Evolutionary conservation across 2,113 vertebrate species (phyloP), one percentile per base, ranked within the genome.

Genomic region (Proterorhinus semilunaris): DNA sequence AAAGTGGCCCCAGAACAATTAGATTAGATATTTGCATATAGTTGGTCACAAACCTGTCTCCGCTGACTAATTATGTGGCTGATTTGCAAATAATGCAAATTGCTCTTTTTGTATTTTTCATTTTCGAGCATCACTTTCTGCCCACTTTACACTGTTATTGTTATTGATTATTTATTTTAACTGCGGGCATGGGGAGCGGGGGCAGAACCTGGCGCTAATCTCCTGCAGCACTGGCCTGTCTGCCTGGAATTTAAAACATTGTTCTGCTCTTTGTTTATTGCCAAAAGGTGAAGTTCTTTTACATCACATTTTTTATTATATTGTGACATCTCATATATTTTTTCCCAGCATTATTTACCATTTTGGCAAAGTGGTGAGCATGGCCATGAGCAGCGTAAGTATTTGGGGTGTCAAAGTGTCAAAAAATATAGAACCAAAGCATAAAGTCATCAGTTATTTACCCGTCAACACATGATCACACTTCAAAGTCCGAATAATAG

Each of bases 11-110:
- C 65, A 73, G 74, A 82, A 84, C 81, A 86, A 87, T 87, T 80
- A 81, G 66, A 83, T 76, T 66, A 44, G 66, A 59, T 52, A 87
- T 86, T 84, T 91, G 77, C 78, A 81, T 87, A 89, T 86, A 79
- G 72, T 82, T 57, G 72, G 72, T 85, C 76, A 80, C 68, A 74
- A 81, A 78, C 84, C 77, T 69, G 68, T 88, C 70, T 83, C 68
- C 66, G 57, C 82, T 82, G 74, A 83, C 78, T 85, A 84, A 84
- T 89, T 83, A 84, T 81, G 68, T 84, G 12, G 45, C 71, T 78
- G 76, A 86, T 87, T 63, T 72, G 70, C 75, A 72, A 69, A 79
- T 68, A 66, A 63, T 62, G 57, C 46, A 59, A 55, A 17, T 7
- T 78, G 8, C 55, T 62, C 27, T 76, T 73, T 70, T 51, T 79